Evolutionary conservation across 2,797 vertebrate genomes (phyloP), one percentile per base, ranked within the genome.

Genomic region (Falco rusticolus): DNA sequence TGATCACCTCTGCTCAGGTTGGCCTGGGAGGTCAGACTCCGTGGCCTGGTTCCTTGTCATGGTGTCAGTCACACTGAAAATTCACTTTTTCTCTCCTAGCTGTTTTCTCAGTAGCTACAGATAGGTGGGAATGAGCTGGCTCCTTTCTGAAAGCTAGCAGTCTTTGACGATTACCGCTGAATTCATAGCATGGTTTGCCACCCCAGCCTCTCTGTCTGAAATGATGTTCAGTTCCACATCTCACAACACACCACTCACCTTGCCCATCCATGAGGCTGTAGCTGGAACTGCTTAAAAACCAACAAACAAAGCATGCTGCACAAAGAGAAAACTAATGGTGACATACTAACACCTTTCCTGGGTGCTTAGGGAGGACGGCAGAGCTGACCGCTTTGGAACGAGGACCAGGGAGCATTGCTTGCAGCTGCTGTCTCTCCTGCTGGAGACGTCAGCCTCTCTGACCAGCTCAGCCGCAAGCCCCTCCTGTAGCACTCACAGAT

Each of bases 261-360:
- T 53, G 47, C 21, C 16, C 0, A 0, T 50, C 61, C 14, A 1
- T 0, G 1, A 94, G 31, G 45, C 31, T 1, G 0, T 43, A 64
- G 37, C 41, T 75, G 59, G 22, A 88, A 53, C 41, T 68, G 41
- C 57, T 88, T 51, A 34, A 83, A 79, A 85, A 75, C 15, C 54
- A 51, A 39, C 13, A 68, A 61, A 8, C 31, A 56, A 69, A 90
- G n/a, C 69, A 28, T 0, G 0, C 9, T 70, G 39, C 39, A 34
- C 24, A 41, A 82, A 66, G 16, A 39, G 37, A 78, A 92, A 71
- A 68, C 18, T 37, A 34, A 8, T 37, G 20, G 29, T 66, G 51
- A 48, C 26, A 19, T 43, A 29, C 5, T 37, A 77, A 41, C 47
- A 61, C 45, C n/a, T 20, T 76, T 78, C 43, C 59, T 75, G 39